These are phyloP conservation scores for Melinaea marsaeus DNA, from an alignment of 2,888 invertebrate genomes.

Conservation along the genomic window DNA sequence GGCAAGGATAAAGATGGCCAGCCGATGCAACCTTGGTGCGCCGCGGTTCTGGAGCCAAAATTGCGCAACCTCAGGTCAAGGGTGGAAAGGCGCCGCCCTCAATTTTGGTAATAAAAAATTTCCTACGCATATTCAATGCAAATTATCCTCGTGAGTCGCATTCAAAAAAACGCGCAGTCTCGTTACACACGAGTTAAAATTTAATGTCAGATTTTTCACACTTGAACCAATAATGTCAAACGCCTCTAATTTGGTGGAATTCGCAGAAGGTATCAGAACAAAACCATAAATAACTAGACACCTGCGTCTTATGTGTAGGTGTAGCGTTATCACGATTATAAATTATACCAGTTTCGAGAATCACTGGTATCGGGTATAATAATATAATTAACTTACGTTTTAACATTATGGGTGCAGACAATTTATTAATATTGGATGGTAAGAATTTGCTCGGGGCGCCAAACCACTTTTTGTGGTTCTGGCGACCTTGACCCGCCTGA, in stretches of 20 bases:
- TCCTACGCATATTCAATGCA: slow-evolving; percentile 49
- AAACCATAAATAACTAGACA: slow-evolving; percentile 43
- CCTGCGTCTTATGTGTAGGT: slow-evolving; percentile 37
- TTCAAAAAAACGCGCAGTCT: slow-evolving; percentile 16
- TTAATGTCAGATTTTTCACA: slow-evolving; percentile 21
- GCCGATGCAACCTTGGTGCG: slow-evolving; percentile 55
- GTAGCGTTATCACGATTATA: slow-evolving; percentile 35
- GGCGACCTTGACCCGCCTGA: slow-evolving; percentile 67
- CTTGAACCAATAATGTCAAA: slow-evolving; percentile 32
- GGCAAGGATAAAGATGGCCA: slow-evolving; percentile 60
- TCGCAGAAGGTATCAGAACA: slow-evolving; percentile 40
- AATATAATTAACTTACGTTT: slow-evolving; percentile 32
- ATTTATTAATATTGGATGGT: slow-evolving; percentile 53
- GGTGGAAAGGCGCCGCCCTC: slow-evolving; percentile 62
- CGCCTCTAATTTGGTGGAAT: slow-evolving; percentile 33
- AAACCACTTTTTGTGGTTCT: slow-evolving; percentile 57
- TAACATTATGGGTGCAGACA: slow-evolving; percentile 44
- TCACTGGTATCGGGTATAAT: slow-evolving; percentile 30
- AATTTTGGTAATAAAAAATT: slow-evolving; percentile 61
- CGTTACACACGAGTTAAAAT: background rate
- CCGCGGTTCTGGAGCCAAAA: slow-evolving; percentile 47
- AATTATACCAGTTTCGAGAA: slow-evolving; percentile 43
- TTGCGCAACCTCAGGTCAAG: slow-evolving; percentile 71
- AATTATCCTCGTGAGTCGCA: slow-evolving; percentile 44
- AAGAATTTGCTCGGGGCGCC: slow-evolving; percentile 57